These are phyloP conservation scores for Parauchenoglanis punctatus DNA, from an alignment of 2,797 vertebrate genomes.

Conservation along the genomic window DNA sequence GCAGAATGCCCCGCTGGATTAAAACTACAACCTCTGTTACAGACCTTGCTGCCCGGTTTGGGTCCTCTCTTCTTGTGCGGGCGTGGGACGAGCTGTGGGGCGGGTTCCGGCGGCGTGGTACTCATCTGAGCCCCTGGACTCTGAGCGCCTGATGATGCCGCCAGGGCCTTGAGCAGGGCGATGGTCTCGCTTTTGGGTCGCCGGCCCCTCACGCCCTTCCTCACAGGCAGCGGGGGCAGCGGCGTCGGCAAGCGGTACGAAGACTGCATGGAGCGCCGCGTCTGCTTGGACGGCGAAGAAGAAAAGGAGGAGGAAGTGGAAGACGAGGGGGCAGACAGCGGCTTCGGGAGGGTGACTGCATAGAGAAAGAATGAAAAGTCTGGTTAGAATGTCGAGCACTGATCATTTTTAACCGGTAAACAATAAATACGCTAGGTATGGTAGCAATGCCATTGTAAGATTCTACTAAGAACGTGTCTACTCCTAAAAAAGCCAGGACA, in stretches of 20 bases:
- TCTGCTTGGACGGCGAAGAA: constrained; percentile 82
- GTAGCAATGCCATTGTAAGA: not conserved
- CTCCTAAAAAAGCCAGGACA: not conserved
- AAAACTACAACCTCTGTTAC: not conserved
- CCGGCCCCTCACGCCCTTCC: constrained; percentile 81
- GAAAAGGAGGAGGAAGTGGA: constrained; percentile 80
- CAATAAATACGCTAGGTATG: not conserved
- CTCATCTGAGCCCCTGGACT: constrained; percentile 67
- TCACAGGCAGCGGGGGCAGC: constrained; percentile 75
- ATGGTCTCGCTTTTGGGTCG: constrained; percentile 81
- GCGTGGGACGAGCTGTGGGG: constrained; percentile 52
- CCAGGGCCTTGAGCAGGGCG: constrained; percentile 79
- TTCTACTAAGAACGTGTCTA: not conserved
- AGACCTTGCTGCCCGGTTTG: constrained; percentile 90
- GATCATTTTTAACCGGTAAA: not conserved
- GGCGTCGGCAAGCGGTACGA: constrained; percentile 80
- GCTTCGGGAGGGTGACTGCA: constrained; percentile 84
- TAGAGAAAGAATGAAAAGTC: not conserved
- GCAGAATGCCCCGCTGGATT: not conserved
- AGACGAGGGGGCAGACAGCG: constrained; percentile 73
- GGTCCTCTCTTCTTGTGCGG: constrained; percentile 84
- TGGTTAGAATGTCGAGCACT: no score
- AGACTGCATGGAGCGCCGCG: constrained; percentile 83
- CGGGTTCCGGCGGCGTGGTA: not conserved
- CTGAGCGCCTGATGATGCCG: constrained; percentile 69